Percentiles rank a stretch among this genome's conserved stretches.
Conservation (phyloP, 2,113 vertebrate species). For the Caranx ignobilis region DNA sequence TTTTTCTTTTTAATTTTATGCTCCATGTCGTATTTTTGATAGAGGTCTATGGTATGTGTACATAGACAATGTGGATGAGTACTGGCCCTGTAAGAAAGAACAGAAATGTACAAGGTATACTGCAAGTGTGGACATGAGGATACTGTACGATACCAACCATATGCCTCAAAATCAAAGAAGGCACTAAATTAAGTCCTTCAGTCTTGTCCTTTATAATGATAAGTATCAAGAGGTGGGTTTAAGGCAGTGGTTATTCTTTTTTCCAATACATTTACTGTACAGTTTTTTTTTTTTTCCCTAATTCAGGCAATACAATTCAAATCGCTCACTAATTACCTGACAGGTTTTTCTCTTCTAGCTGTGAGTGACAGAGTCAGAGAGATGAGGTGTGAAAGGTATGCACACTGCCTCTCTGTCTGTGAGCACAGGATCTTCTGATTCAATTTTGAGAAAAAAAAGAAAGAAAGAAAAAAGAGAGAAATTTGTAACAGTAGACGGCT, state of each 20-base stretch:
- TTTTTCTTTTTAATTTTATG: conserved; percentile 23
- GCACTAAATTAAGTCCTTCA: conserved; percentile 76
- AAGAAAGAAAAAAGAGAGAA: neutral
- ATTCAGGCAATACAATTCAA: conserved; percentile 63
- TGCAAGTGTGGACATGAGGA: conserved; percentile 58
- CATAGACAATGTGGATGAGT: conserved; percentile 57
- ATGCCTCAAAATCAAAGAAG: conserved; percentile 75
- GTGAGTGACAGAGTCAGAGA: conserved; percentile 39
- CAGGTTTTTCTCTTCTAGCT: conserved; percentile 35
- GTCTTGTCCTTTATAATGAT: conserved; percentile 60
- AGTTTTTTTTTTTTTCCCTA: conserved; percentile 18
- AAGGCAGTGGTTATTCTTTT: conserved; percentile 81
- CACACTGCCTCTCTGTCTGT: conserved; percentile 32
- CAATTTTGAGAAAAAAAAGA: conserved; percentile 8
- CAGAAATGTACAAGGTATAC: conserved; percentile 68
- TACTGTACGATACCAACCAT: conserved; percentile 64
- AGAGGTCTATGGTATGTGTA: conserved; percentile 41
- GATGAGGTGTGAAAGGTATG: conserved; percentile 36
- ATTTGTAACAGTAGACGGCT: conserved; percentile 40
- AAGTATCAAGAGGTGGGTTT: conserved; percentile 70
- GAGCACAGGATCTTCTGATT: conserved; percentile 36
- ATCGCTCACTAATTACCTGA: conserved; percentile 52
- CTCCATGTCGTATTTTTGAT: conserved; percentile 42
- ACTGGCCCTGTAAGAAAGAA: conserved; percentile 61
- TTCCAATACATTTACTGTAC: conserved; percentile 52